Base-by-base conservation (phyloP, 2,888 invertebrate species). In the Dynastes hyllus region DNA sequence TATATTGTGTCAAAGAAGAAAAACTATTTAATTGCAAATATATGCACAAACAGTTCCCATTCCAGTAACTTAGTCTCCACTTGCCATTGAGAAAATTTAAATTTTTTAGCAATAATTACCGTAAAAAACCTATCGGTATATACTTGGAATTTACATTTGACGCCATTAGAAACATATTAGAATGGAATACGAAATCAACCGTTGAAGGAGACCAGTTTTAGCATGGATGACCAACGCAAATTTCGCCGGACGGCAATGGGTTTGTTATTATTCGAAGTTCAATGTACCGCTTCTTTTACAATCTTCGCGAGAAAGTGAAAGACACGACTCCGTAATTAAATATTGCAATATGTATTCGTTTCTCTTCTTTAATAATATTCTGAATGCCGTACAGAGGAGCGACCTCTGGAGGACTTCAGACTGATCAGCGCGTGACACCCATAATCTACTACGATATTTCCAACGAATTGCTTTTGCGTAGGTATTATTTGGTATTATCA, bases 231-330 rank as follows among this genome's bases (percentile, higher is more conserved):
- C 27, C 61, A 9, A 63, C 32, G 29, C 29, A 63, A 63, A 67
- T 67, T 67, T 67, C 40, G 27, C 50, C 16, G 27, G 22, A 45
- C 67, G 67, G 45, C 67, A 45, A 45, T 67, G 45, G 45, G 2
- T 40, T 50, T 67, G 50, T 67, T 67, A 67, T 63, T 63, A 63
- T 63, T 63, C 63, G 63, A 63, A 67, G 67, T 67, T 67, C 67
- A 67, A 45, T 67, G 67, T 22, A 67, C 67, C 50, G 67, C 8
- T 67, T 50, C 67, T 67, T 67, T 67, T 67, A 67, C 50, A 67
- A 67, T 67, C 67, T 63, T 63, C 45, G 45, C 67, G 67, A 67
- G 67, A 67, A 67, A 67, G 67, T 67, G 67, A 67, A 67, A 67
- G 67, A 67, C 67, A 67, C 67, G 50, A 67, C 63, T 13, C 5